Evolutionary conservation across 2,797 vertebrate genomes (phyloP).

Genomic region (Scomberomorus guttatus): DNA sequence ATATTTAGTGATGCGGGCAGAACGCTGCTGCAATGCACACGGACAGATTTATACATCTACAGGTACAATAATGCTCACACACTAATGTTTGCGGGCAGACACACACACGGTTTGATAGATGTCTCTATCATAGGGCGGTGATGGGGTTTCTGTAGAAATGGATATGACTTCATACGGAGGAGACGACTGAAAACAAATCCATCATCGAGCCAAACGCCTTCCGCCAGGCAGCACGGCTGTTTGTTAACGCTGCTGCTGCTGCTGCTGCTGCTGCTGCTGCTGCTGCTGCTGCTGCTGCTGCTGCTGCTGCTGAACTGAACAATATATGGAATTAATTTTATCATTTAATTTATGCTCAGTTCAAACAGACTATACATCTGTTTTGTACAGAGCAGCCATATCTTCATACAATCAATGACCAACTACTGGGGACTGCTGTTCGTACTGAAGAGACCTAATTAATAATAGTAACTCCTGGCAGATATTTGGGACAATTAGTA

Average conservation of each 20-base stretch:
- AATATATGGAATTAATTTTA: conserved; percentile 6
- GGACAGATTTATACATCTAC: conserved; percentile 21
- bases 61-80: not conserved
- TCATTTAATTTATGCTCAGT: conserved; percentile 11
- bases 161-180: conserved; percentile 27
- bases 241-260: conserved; percentile 4
- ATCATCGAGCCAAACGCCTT: conserved; percentile 16
- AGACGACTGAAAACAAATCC: conserved; percentile 28
- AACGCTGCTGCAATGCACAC: not conserved
- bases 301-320: not conserved
- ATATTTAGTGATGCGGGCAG: conserved; percentile 26
- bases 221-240: conserved; percentile 1
- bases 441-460: too few species aligned
- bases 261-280: too few species aligned
- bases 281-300: not conserved
- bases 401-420: not conserved
- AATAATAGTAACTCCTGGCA: too few species aligned
- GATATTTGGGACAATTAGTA: too few species aligned
- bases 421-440: too few species aligned
- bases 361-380: not conserved
- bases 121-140: conserved; percentile 12
- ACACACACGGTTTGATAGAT: conserved; percentile 29
- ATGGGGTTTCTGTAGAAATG: conserved; percentile 39
- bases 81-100: not conserved
- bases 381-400: not conserved